Evolutionary conservation across 2,113 vertebrate genomes (phyloP), one percentile per base, ranked within the genome.

Genomic region (Phalacrocorax carbo): DNA sequence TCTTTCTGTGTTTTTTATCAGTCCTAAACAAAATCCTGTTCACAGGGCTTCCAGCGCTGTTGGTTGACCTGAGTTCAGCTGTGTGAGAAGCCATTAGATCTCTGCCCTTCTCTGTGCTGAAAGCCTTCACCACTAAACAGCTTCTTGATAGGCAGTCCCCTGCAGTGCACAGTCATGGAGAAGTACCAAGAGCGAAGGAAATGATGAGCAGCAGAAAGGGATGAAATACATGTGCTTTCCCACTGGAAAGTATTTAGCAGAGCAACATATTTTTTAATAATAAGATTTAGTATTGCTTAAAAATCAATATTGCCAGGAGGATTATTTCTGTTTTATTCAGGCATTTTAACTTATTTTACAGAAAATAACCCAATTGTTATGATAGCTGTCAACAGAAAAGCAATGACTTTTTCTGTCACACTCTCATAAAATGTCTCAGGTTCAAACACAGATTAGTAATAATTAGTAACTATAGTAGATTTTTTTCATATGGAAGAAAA

Each of bases 331-430:
- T 57, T 20, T 89, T 52, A 68, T 83, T 88, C 57, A 58, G 36
- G 17, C 20, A 36, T 86, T 93, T 91, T 40, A 72, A 51, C 11
- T 40, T 82, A n/a, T 71, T 93, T 92, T 68, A 58, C 52, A 78
- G n/a, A 84, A 88, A 78, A 55, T 48, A 94, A 70, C 13, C 3
- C 17, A 88, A 71, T 91, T 81, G 23, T 84, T 94, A 12, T 80
- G 83, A 78, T 15, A 80, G 22, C 1, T 65, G 8, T 78, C 64
- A 89, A 49, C 29, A 84, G 71, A 86, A 89, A 84, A 76, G 8
- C 4, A 40, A 9, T 68, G 42, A 30, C 34, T 32, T 69, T 48
- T 86, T 77, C 76, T 88, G 11, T 69, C 34, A 46, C 13, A 26
- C 5, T 80, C 25, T 69, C 22, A n/a, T 70, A 23, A 88, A 86